These are phyloP conservation scores for Stenolophus ochropezus DNA, from an alignment of 2,888 invertebrate genomes.

Conservation along the genomic window DNA sequence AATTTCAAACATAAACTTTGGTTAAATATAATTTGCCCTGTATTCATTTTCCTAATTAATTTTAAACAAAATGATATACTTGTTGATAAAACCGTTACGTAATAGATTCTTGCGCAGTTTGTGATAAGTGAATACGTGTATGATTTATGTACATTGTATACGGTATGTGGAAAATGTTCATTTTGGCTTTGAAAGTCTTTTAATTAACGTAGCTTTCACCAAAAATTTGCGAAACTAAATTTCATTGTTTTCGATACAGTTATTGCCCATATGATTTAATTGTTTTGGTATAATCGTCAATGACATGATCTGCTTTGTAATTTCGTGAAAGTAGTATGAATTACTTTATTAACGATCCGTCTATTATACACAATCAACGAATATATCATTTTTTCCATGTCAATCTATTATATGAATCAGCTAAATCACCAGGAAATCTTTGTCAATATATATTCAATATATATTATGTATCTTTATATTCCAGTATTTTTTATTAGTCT, in stretches of 20 bases:
- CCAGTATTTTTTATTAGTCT: too few relatives aligned
- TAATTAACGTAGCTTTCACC: constrained; percentile 10
- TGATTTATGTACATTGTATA: not conserved
- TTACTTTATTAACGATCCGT: not conserved
- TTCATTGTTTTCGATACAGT: constrained; percentile 22
- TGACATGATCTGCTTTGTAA: constrained; percentile 21
- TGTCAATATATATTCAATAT: not conserved
- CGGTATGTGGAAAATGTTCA: not conserved
- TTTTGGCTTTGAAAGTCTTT: constrained; percentile 3
- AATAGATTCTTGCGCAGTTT: not conserved
- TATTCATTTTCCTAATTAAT: not conserved
- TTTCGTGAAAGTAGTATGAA: constrained; percentile 2
- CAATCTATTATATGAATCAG: not conserved
- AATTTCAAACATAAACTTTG: constrained; percentile 6
- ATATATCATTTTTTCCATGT: not conserved
- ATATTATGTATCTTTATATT: not conserved
- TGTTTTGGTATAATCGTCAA: not conserved
- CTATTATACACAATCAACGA: too few relatives aligned
- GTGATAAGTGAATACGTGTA: not conserved
- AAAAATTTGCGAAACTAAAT: constrained; percentile 14
- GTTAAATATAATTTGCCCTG: not conserved
- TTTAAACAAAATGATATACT: not conserved
- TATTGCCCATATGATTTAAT: constrained; percentile 24
- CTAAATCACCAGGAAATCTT: too few relatives aligned
- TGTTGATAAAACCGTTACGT: not conserved